Evolutionary conservation across 2,888 invertebrate species (phyloP), one percentile per base, ranked within the genome.

Genomic region (Tachystola acroxantha): DNA sequence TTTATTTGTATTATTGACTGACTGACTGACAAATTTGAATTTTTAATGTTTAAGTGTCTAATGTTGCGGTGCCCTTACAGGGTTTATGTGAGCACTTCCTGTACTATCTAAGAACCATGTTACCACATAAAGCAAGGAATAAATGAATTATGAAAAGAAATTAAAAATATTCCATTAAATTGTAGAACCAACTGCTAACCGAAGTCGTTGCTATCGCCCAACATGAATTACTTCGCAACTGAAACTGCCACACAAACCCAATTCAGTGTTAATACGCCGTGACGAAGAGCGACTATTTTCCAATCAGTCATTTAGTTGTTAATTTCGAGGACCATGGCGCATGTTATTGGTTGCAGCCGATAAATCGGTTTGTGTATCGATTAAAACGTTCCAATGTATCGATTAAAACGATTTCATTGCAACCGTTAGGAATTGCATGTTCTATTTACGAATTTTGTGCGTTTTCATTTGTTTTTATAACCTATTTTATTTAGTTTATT

Each of bases 261-360:
- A 85, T 86, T 82, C 76, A 74, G 54, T 73, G 69, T 85, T 85
- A 84, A 85, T 82, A 79, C 67, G 72, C 64, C 84, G 73, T 84
- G 75, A 79, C 85, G 57, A 55, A 72, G 67, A 66, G 65, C 70
- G 66, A 66, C 64, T 68, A 71, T 74, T 75, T 78, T 76, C 75
- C 81, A 82, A 79, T 82, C 79, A 78, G 69, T 78, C 80, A 79
- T 80, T 80, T 78, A 75, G 75, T 74, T 77, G 80, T 80, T 85
- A 78, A 82, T 86, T 84, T 84, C 78, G 74, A 80, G 72, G 78
- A 74, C 73, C 80, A 77, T 66, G 73, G 76, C 65, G 79, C 84
- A 82, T 86, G 84, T 79, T 85, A 86, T 85, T 85, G 79, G 69
- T 70, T 68, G 40, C 46, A 41, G 44, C 46, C 60, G 57, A 60